These are phyloP conservation scores for Cichladusa arquata DNA, from an alignment of 2,113 vertebrate species.

Conservation along the genomic window DNA sequence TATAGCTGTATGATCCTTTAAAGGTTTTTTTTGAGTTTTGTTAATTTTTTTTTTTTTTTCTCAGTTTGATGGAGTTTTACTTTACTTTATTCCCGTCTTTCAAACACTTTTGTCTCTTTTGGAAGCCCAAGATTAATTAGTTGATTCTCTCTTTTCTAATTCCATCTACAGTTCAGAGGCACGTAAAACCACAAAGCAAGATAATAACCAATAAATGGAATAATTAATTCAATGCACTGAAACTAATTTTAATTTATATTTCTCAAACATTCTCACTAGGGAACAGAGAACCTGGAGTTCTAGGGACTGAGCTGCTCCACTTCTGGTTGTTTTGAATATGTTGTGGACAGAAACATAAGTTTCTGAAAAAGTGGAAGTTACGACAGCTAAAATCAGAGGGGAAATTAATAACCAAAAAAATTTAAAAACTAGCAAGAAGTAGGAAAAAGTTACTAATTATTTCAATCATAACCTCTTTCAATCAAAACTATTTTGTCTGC, in stretches of 20 bases:
- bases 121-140: constrained; percentile 67
- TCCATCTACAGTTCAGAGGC: constrained; percentile 63
- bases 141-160: constrained; percentile 62
- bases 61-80: constrained; percentile 21
- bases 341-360: background rate
- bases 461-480: background rate
- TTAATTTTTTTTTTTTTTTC: background rate
- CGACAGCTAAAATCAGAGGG: constrained; percentile 24
- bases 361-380: constrained; percentile 25
- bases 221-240: constrained; percentile 74
- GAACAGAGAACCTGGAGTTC: constrained; percentile 48
- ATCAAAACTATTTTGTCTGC: background rate
- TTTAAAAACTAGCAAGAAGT: background rate
- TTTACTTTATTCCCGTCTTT: constrained; percentile 25
- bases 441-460: background rate
- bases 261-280: constrained; percentile 49
- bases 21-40: background rate
- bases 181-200: constrained; percentile 67
- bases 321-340: constrained; percentile 49
- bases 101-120: constrained; percentile 43
- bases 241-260: constrained; percentile 74
- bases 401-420: constrained; percentile 2
- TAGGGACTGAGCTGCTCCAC: constrained; percentile 24
- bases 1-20: background rate
- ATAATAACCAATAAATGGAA: constrained; percentile 73